A percentile compares a stretch with the other conserved stretches of the same genome.
Conservation (phyloP, 2,888 invertebrate species). For the Cataglyphis rosenhaueri region DNA sequence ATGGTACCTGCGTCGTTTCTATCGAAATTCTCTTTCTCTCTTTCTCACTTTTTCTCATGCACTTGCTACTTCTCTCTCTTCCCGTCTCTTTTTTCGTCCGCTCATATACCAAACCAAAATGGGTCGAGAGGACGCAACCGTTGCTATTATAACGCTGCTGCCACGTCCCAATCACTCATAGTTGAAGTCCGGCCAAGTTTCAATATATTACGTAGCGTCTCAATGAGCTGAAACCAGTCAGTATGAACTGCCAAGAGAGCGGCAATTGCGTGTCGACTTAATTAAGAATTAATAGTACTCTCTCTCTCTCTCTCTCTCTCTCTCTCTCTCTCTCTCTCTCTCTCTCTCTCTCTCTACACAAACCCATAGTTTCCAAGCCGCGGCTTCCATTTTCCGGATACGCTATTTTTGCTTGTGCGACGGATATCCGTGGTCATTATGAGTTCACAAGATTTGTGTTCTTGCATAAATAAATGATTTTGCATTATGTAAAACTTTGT, state of each 20-base stretch:
- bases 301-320: constrained; percentile 69
- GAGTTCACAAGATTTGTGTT: constrained; percentile 1
- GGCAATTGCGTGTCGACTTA: constrained; percentile 74
- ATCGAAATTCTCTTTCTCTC: constrained; percentile 41
- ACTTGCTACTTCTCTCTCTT: not conserved
- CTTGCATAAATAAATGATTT: constrained; percentile 13
- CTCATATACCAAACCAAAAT: constrained; percentile 63
- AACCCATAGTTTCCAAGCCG: constrained; percentile 45
- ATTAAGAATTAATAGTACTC: constrained; percentile 81
- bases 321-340: constrained; percentile 67
- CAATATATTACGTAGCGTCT: constrained; percentile 79
- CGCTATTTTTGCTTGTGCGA: constrained; percentile 9
- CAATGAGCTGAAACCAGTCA: constrained; percentile 79
- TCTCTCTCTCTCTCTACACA: constrained; percentile 68
- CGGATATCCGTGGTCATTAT: not conserved
- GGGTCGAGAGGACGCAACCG: constrained; percentile 73
- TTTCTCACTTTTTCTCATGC: not conserved
- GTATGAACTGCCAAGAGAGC: constrained; percentile 76
- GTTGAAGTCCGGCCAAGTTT: constrained; percentile 82
- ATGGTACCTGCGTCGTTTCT: constrained; percentile 62
- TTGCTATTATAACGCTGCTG: constrained; percentile 77
- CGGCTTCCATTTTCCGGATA: not conserved
- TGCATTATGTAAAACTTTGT: not conserved
- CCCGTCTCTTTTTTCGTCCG: constrained; percentile 38
- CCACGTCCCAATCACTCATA: constrained; percentile 80